These are phyloP conservation scores for Microtus ochrogaster DNA, from an alignment of 2,113 vertebrate species.

Conservation along the genomic window DNA sequence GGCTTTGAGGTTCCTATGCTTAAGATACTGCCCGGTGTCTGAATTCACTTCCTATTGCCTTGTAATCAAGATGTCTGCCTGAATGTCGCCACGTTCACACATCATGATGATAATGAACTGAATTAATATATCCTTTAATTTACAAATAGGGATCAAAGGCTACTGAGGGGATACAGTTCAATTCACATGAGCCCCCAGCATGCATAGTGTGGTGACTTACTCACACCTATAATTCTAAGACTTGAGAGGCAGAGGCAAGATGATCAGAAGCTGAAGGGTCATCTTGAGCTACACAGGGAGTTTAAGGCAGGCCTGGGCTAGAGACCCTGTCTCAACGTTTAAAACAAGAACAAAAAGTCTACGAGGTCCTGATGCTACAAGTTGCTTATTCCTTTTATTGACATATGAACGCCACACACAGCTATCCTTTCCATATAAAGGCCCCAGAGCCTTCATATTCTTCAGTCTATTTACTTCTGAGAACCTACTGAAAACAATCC, in stretches of 20 bases:
- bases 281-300: background rate
- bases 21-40: background rate
- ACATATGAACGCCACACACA: background rate
- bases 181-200: background rate
- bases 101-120: background rate
- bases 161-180: background rate
- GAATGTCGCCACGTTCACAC: background rate
- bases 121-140: constrained; percentile 28
- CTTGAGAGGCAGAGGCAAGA: background rate
- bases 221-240: background rate
- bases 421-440: background rate
- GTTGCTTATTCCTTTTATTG: background rate
- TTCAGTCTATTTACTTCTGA: constrained; percentile 40
- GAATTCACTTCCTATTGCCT: background rate
- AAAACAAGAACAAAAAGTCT: background rate
- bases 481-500: constrained; percentile 38
- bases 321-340: background rate
- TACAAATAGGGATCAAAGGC: background rate
- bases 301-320: background rate
- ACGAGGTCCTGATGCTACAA: background rate
- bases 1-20: background rate
- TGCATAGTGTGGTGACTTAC: background rate
- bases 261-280: background rate
- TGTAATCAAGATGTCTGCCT: background rate
- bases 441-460: background rate